Percentiles rank a stretch among this genome's conserved stretches.
Evolutionary conservation across 2,797 vertebrate genomes (phyloP).

Genomic region (Sebastolobus alascanus): DNA sequence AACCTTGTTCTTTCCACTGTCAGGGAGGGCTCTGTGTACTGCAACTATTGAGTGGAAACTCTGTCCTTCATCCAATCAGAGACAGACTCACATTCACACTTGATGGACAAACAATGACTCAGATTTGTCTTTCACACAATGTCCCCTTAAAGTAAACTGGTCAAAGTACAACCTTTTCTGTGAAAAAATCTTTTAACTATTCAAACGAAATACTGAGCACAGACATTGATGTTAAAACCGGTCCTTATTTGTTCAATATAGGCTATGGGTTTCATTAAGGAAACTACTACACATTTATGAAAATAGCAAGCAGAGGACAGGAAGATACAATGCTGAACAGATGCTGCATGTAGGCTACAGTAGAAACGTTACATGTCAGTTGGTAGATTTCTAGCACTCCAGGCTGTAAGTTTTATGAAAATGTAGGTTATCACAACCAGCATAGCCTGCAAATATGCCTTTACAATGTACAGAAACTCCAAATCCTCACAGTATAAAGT

Average conservation of each 20-base stretch:
- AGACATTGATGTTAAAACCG: too few relatives aligned
- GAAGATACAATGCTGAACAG: neutral
- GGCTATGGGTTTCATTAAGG: neutral
- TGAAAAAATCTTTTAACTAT: neutral
- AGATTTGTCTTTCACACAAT: neutral
- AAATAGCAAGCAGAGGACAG: neutral
- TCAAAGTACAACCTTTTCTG: constrained; percentile 60
- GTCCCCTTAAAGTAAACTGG: constrained; percentile 42
- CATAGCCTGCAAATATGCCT: neutral
- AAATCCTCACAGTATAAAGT: neutral
- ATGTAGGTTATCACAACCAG: neutral
- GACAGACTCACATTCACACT: constrained; percentile 11
- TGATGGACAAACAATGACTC: constrained; percentile 50
- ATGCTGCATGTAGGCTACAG: neutral
- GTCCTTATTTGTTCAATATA: too few relatives aligned
- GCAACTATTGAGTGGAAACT: neutral
- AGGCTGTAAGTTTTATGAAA: neutral
- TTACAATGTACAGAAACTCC: neutral
- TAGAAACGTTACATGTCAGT: too few relatives aligned
- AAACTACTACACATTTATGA: neutral
- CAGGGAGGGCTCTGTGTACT: neutral
- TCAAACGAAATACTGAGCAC: too few relatives aligned
- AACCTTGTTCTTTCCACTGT: neutral
- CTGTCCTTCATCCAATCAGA: constrained; percentile 46
- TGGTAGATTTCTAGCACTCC: neutral